These are phyloP conservation scores for Thripadectes ignobilis DNA, from an alignment of 2,797 vertebrate genomes.

Conservation along the genomic window DNA sequence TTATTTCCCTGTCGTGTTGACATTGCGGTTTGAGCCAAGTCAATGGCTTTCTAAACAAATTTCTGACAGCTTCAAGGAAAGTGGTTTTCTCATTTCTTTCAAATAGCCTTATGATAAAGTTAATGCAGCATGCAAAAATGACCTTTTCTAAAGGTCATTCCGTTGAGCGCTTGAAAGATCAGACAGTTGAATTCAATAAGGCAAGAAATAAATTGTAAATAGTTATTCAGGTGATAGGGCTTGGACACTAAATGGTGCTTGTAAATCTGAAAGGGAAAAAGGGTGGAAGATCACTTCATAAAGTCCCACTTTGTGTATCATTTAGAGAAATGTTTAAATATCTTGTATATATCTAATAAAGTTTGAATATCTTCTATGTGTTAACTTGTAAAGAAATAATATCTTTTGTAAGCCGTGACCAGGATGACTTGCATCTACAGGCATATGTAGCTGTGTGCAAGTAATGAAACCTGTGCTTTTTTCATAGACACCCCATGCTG, in stretches of 20 bases:
- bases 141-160: neutral
- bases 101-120: neutral
- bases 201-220: neutral
- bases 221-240: neutral
- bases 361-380: neutral
- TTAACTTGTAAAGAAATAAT: neutral
- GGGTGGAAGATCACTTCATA: neutral
- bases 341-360: neutral
- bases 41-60: neutral
- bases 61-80: neutral
- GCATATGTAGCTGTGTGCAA: neutral
- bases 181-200: neutral
- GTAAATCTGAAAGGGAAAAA: neutral
- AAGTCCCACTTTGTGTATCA: neutral
- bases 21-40: neutral
- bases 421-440: neutral
- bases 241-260: neutral
- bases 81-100: neutral
- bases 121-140: neutral
- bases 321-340: neutral
- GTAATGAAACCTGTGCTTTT: neutral
- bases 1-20: neutral
- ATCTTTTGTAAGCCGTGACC: neutral
- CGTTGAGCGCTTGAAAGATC: neutral
- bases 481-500: conserved; percentile 86